Evolutionary conservation across 2,113 vertebrate genomes (phyloP), one percentile per base, ranked within the genome.

Genomic region (Chloebia gouldiae): DNA sequence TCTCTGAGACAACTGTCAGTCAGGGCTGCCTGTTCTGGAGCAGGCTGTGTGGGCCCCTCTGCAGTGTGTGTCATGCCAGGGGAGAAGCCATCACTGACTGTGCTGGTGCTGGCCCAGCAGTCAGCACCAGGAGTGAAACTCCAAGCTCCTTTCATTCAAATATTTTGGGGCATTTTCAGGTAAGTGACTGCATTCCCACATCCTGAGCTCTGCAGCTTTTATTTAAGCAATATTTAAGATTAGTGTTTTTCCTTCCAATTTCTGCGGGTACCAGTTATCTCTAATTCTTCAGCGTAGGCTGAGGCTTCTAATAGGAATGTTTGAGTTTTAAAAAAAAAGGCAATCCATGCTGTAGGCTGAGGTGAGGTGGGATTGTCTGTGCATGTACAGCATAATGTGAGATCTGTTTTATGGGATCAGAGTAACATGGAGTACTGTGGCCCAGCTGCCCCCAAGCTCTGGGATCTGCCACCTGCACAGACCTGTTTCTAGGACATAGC

Each of bases 231-330:
- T 54, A 8, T 60, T 64, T 82, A 47, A 84, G 69, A 59, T 56
- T 7, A 40, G 28, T 83, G 18, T 40, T 90, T 95, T 88, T 66
- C 82, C 45, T 93, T 70, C 53, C 11, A 24, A 2, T 63, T 73
- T 88, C 37, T 24, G 7, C 3, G 8, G 53, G 51, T 93, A 81
- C 54, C 70, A 23, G 60, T 93, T 95, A 35, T 61, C 73, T 81
- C 78, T 91, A n/a, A 61, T 89, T 57, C 59, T 88, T 66, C 20
- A 37, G 85, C 1, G 51, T 94, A 59, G 92, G 90, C 56, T 95
- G 93, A 77, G 54, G 49, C 57, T 95, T 89, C 72, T 95, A 71
- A 88, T 81, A 90, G 31, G 68, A 86, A 53, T 54, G 13, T n/a
- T 94, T 72, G 30, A 75, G 15, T 40, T 75, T 0, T 47, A 82